Evolutionary conservation across 2,888 invertebrate genomes (phyloP).

Genomic region (Mythimna impura): DNA sequence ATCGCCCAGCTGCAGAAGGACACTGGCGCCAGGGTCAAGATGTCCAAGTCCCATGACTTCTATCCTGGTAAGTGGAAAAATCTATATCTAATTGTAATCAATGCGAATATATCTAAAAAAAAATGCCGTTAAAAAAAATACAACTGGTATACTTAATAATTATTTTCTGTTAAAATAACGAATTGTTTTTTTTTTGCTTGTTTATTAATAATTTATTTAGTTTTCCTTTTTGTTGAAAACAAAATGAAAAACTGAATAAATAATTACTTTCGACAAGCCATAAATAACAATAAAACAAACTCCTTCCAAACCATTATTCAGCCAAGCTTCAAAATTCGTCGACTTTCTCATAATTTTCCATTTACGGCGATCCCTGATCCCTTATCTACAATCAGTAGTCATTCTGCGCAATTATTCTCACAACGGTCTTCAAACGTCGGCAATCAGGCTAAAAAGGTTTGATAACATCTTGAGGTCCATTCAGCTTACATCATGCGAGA

Average conservation of each 20-base stretch:
- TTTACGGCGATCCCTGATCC: slow-evolving; percentile 36
- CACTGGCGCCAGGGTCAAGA: slow-evolving; percentile 99
- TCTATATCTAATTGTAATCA: not conserved
- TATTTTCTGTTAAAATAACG: not conserved
- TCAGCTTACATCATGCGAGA: slow-evolving; percentile 65
- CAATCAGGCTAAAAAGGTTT: slow-evolving; percentile 59
- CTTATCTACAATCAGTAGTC: slow-evolving; percentile 40
- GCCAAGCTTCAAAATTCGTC: slow-evolving; percentile 15
- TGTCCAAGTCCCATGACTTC: slow-evolving; percentile 99
- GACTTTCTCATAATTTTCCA: slow-evolving; percentile 45
- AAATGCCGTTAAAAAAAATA: no score
- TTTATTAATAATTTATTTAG: no score
- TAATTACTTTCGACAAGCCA: not conserved
- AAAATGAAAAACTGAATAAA: not conserved
- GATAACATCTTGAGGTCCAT: slow-evolving; percentile 61
- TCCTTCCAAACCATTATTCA: slow-evolving; percentile 3
- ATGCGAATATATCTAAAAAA: no score
- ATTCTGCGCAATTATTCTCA: slow-evolving; percentile 40
- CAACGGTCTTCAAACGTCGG: slow-evolving; percentile 45
- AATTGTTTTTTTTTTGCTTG: no score
- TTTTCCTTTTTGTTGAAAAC: no score
- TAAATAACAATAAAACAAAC: slow-evolving; percentile 10
- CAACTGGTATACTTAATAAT: not conserved
- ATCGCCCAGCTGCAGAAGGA: slow-evolving; percentile 99
- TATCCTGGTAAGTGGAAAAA: slow-evolving; percentile 95